These are phyloP conservation scores for Platycheirus rosarum DNA, from an alignment of 2,888 invertebrate genomes.

Conservation along the genomic window DNA sequence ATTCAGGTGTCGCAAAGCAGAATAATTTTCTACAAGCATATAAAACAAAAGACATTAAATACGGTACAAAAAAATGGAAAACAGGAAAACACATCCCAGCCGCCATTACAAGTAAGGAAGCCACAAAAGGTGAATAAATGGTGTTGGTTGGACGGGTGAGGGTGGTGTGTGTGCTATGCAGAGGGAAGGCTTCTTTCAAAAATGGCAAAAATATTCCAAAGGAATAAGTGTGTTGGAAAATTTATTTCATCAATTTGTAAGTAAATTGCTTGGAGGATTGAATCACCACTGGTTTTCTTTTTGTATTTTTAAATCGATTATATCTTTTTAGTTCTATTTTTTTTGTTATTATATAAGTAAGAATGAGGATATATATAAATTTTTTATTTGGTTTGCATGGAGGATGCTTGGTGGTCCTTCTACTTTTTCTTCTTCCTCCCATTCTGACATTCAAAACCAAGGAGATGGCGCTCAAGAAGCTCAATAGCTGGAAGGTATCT, in stretches of 20 bases:
- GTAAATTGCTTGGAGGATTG: slow-evolving; percentile 82
- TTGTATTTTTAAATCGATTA: slow-evolving; percentile 72
- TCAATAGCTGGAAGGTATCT: slow-evolving; percentile 49
- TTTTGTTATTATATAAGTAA: too few species aligned
- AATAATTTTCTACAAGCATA: slow-evolving; percentile 46
- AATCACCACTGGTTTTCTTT: slow-evolving; percentile 75
- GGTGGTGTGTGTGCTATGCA: slow-evolving; percentile 31
- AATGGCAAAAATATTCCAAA: slow-evolving; percentile 56
- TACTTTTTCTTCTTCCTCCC: neutral
- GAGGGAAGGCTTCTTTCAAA: slow-evolving; percentile 18
- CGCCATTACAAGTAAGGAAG: slow-evolving; percentile 38
- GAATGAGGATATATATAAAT: too few species aligned
- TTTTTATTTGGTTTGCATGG: slow-evolving; percentile 16
- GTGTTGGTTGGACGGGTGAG: too few species aligned
- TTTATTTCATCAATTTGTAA: slow-evolving; percentile 82
- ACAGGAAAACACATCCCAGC: slow-evolving; percentile 48
- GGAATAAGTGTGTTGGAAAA: slow-evolving; percentile 80
- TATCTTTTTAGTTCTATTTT: slow-evolving; percentile 43
- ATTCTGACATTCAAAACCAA: slow-evolving; percentile 31
- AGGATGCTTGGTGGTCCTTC: slow-evolving; percentile 14
- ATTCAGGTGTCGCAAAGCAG: slow-evolving; percentile 68
- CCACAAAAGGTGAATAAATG: slow-evolving; percentile 37
- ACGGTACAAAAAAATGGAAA: slow-evolving; percentile 13
- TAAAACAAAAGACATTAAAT: slow-evolving; percentile 51
- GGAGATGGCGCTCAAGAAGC: slow-evolving; percentile 22